Conservation (phyloP, 2,888 invertebrate species). For the Chorisops tibialis region DNA sequence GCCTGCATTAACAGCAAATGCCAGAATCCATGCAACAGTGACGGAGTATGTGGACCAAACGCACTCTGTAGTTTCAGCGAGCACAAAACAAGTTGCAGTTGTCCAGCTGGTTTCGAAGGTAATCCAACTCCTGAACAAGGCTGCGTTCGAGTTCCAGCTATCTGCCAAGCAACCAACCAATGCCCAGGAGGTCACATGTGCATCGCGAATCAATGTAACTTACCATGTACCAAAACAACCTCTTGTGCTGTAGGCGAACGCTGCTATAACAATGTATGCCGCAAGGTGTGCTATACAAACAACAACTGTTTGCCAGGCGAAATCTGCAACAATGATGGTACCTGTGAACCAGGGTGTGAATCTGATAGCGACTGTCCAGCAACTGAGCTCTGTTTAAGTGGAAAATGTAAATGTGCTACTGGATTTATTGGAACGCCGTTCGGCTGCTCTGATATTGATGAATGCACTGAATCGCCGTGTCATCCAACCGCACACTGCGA, state of each 20-base stretch:
- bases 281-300: slow-evolving; percentile 84
- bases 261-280: slow-evolving; percentile 73
- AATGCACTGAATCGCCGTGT: slow-evolving; percentile 75
- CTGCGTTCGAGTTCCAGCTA: slow-evolving; percentile 75
- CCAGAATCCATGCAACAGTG: slow-evolving; percentile 73
- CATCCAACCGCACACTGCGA: slow-evolving; percentile 76
- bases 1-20: slow-evolving; percentile 84
- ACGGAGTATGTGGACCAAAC: slow-evolving; percentile 79
- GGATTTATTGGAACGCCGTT: slow-evolving; percentile 72
- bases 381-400: slow-evolving; percentile 72
- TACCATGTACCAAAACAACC: slow-evolving; percentile 69
- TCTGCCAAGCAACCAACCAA: slow-evolving; percentile 65
- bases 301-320: slow-evolving; percentile 88
- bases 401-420: slow-evolving; percentile 71
- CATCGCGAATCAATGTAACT: slow-evolving; percentile 71
- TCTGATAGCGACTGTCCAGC: slow-evolving; percentile 74
- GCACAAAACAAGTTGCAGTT: slow-evolving; percentile 74
- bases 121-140: slow-evolving; percentile 86
- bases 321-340: slow-evolving; percentile 73
- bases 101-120: slow-evolving; percentile 81
- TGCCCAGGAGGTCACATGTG: slow-evolving; percentile 78
- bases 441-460: slow-evolving; percentile 79
- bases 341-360: slow-evolving; percentile 79
- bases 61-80: slow-evolving; percentile 73
- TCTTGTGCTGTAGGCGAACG: slow-evolving; percentile 82